These are phyloP conservation scores for Caiman crocodilus DNA, from an alignment of 2,797 vertebrate genomes.

Conservation along the genomic window DNA sequence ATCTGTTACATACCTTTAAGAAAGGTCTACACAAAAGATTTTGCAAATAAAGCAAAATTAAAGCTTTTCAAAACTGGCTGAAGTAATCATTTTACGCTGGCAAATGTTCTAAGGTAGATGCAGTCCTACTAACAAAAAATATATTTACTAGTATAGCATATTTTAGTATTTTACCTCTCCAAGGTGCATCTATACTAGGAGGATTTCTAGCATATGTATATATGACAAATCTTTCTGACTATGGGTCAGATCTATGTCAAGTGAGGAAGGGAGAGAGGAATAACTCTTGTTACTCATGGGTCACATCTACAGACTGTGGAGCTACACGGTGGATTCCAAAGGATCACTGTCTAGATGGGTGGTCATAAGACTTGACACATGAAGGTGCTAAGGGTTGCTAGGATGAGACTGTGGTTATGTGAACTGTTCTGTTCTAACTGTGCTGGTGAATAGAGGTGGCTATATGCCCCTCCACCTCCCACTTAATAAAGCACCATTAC, in stretches of 20 bases:
- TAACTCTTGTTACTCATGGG: not conserved
- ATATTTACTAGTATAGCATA: not conserved
- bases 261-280: not conserved
- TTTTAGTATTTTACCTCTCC: not conserved
- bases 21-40: not conserved
- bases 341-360: not conserved
- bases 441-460: not conserved
- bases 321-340: rapidly evolving
- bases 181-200: not conserved
- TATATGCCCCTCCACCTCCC: not conserved
- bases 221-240: not conserved
- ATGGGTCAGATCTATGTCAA: not conserved
- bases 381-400: not conserved
- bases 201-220: not conserved
- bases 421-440: not conserved
- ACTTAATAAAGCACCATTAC: not conserved
- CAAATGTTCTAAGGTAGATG: not conserved
- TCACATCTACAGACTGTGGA: not conserved
- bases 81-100: not conserved
- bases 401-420: not conserved
- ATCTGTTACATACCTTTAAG: conserved; percentile 15
- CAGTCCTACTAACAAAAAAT: conserved; percentile 29
- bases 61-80: not conserved
- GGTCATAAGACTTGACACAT: not conserved
- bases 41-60: not conserved